Evolutionary conservation across 2,888 invertebrate species (phyloP).

Genomic region (Caenorhabditis sp.): DNA sequence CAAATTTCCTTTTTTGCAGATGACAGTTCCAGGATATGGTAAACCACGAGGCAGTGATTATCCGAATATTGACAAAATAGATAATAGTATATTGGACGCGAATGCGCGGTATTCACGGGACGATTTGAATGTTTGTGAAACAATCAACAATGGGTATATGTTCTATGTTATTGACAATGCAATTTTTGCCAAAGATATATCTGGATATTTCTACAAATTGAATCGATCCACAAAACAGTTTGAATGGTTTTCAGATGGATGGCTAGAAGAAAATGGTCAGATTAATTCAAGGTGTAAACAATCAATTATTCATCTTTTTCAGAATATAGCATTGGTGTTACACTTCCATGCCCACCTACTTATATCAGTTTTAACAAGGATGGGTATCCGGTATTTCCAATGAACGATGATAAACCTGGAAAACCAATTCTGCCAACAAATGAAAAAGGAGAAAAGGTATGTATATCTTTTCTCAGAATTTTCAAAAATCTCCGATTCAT

Average conservation of each 20-base stretch:
- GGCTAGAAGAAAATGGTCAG: constrained; percentile 28
- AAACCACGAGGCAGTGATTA: constrained; percentile 23
- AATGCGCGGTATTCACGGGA: constrained; percentile 19
- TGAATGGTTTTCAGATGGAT: constrained; percentile 32
- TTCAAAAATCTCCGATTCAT: too few species aligned
- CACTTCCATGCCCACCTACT: constrained; percentile 18
- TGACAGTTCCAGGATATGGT: constrained; percentile 22
- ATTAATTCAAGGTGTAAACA: background rate
- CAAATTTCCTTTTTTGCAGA: background rate
- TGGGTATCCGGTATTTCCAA: constrained; percentile 24
- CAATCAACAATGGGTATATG: constrained; percentile 25
- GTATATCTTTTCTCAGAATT: background rate
- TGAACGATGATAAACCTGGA: constrained; percentile 19
- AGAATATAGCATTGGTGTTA: constrained; percentile 19
- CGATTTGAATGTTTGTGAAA: constrained; percentile 16
- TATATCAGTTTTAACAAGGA: constrained; percentile 25
- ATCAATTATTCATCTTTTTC: constrained; percentile 3
- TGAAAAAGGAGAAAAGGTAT: constrained; percentile 26
- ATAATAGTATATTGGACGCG: background rate
- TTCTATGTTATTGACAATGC: constrained; percentile 17
- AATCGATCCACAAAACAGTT: constrained; percentile 23
- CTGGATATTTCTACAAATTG: constrained; percentile 32
- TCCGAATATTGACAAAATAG: constrained; percentile 14
- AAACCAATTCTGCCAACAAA: constrained; percentile 24
- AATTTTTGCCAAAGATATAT: constrained; percentile 30